Conservation (phyloP, 2,113 vertebrate species). For the Tauraco erythrolophus region DNA sequence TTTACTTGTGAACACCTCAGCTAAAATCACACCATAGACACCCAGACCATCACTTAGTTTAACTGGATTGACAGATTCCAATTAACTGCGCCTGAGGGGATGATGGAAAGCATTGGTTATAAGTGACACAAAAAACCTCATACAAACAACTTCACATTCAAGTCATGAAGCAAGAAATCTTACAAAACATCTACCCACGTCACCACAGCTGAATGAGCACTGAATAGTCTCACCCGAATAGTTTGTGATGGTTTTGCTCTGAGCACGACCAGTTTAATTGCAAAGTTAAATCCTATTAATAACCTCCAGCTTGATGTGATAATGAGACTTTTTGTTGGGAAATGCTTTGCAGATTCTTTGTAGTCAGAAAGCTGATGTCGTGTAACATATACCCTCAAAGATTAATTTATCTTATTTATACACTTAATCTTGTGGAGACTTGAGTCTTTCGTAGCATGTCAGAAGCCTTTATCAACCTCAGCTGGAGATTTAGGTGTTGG, state of each 20-base stretch:
- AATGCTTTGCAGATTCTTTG: background rate
- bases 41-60: background rate
- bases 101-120: background rate
- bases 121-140: background rate
- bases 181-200: background rate
- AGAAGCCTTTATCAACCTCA: background rate
- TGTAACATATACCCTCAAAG: background rate
- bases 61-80: background rate
- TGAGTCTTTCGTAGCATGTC: background rate
- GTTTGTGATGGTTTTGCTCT: background rate
- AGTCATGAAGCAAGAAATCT: background rate
- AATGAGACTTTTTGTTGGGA: background rate
- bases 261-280: background rate
- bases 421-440: background rate
- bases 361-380: background rate
- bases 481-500: background rate
- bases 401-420: background rate
- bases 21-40: background rate
- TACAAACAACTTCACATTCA: background rate
- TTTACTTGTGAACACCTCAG: background rate
- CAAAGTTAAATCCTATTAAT: conserved; percentile 14
- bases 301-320: background rate
- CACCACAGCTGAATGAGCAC: background rate
- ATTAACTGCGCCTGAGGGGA: background rate
- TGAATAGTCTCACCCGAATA: background rate